Conservation (phyloP, 1,140 invertebrate genomes). For the Hestina assimilis region DNA sequence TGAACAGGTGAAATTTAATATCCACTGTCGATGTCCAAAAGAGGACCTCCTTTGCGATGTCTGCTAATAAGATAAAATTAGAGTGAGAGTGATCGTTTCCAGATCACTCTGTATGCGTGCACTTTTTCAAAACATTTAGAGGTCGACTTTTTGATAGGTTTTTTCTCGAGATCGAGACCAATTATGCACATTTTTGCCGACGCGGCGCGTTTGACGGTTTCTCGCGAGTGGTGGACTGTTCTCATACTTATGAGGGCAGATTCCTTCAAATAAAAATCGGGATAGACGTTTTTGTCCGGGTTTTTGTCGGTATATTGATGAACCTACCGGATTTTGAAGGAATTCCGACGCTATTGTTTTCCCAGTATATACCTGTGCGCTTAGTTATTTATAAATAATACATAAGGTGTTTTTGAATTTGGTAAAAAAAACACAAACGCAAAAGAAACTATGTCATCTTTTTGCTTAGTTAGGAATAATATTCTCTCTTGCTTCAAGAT, state of each 20-base stretch:
- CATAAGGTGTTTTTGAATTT: slow-evolving; percentile 4
- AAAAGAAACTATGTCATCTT: too few relatives aligned
- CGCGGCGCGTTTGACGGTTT: slow-evolving; percentile 63
- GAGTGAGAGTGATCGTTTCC: slow-evolving; percentile 8
- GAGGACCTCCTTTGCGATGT: too few relatives aligned
- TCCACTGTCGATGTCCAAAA: neutral
- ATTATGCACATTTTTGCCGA: slow-evolving; percentile 76
- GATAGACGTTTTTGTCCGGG: slow-evolving; percentile 55
- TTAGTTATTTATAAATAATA: slow-evolving; percentile 20
- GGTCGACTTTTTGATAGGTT: slow-evolving; percentile 71
- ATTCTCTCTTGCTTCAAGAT: too few relatives aligned
- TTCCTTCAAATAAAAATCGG: slow-evolving; percentile 74
- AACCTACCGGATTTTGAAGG: slow-evolving; percentile 63
- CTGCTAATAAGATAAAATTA: too few relatives aligned
- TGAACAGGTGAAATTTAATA: too few relatives aligned
- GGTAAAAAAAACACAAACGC: neutral
- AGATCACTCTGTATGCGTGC: slow-evolving; percentile 58
- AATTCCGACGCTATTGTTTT: slow-evolving; percentile 44
- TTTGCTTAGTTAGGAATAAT: too few relatives aligned
- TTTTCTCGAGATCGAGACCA: slow-evolving; percentile 63
- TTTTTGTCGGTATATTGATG: slow-evolving; percentile 73
- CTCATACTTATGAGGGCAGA: slow-evolving; percentile 64
- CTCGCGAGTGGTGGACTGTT: slow-evolving; percentile 34
- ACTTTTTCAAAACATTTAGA: slow-evolving; percentile 74
- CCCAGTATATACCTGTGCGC: slow-evolving; percentile 11